A percentile compares a stretch with the other conserved stretches of the same genome.
phyloP scores from a whole-genome alignment of 2,797 vertebrate genomes.

The Gymnopithys bicolor region DNA sequence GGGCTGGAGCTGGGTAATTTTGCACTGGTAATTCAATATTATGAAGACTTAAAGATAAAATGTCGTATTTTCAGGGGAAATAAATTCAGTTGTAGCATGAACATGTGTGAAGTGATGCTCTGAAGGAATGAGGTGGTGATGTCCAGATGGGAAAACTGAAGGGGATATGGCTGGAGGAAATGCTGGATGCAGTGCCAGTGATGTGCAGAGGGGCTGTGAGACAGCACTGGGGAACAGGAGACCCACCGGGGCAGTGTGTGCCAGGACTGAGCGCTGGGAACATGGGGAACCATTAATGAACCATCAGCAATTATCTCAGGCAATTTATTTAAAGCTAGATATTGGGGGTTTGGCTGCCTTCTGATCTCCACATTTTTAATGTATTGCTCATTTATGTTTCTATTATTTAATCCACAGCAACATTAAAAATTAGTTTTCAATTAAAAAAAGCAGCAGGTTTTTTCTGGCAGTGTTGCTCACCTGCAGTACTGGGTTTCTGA shows the following conservation, averaged over 20 bases:
- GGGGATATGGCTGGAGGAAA: background rate
- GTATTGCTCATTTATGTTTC: background rate
- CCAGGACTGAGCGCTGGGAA: background rate
- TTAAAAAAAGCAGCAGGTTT: background rate
- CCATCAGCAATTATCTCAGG: background rate
- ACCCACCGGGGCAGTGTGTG: background rate
- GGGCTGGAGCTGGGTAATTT: background rate
- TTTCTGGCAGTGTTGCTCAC: background rate
- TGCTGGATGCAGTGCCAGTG: background rate
- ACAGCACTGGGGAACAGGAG: background rate
- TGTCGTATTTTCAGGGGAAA: background rate
- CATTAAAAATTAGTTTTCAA: background rate
- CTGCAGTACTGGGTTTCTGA: background rate
- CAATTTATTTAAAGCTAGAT: background rate
- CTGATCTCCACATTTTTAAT: background rate
- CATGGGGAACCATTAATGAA: background rate
- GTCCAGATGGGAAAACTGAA: background rate
- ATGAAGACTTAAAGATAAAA: background rate
- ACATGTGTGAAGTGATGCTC: background rate
- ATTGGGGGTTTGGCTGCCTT: background rate
- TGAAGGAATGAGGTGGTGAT: background rate
- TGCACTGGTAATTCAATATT: background rate
- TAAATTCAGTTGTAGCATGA: background rate
- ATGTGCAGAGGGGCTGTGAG: background rate
- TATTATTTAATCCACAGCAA: background rate